Conservation (phyloP, 1,140 invertebrate species). For the Carposina sasakii region DNA sequence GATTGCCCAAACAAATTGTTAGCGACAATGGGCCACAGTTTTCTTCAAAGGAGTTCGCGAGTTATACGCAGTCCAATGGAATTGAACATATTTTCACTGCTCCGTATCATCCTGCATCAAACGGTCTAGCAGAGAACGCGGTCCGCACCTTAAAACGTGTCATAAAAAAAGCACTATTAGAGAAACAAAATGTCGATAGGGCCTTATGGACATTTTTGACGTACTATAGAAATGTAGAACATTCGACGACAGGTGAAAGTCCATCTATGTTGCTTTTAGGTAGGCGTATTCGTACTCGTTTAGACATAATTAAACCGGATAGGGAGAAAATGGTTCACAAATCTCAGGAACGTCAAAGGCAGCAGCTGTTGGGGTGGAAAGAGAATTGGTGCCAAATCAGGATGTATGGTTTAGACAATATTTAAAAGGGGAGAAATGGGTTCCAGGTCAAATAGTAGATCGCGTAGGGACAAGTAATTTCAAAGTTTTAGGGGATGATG, state of each 20-base stretch:
- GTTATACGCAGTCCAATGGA: neutral
- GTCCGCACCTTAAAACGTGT: neutral
- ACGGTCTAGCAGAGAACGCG: neutral
- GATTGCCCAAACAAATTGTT: neutral
- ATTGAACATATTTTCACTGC: neutral
- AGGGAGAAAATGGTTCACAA: neutral
- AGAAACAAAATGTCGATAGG: neutral
- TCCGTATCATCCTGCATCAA: neutral
- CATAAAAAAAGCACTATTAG: neutral
- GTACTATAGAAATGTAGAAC: neutral
- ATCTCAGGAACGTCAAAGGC: neutral
- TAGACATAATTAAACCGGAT: neutral
- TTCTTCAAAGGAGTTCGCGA: neutral
- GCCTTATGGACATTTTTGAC: neutral
- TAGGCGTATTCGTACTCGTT: neutral
- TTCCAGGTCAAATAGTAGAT: neutral
- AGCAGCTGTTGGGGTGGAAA: neutral
- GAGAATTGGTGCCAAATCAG: neutral
- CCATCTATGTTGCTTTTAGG: neutral
- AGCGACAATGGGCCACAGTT: neutral
- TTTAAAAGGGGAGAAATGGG: constrained; percentile 7
- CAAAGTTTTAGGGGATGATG: neutral
- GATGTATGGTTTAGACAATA: neutral
- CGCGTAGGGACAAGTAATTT: neutral
- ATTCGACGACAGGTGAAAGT: neutral